phyloP scores from a whole-genome alignment of 2,113 vertebrate genomes.

The Ictidomys tridecemlineatus region DNA sequence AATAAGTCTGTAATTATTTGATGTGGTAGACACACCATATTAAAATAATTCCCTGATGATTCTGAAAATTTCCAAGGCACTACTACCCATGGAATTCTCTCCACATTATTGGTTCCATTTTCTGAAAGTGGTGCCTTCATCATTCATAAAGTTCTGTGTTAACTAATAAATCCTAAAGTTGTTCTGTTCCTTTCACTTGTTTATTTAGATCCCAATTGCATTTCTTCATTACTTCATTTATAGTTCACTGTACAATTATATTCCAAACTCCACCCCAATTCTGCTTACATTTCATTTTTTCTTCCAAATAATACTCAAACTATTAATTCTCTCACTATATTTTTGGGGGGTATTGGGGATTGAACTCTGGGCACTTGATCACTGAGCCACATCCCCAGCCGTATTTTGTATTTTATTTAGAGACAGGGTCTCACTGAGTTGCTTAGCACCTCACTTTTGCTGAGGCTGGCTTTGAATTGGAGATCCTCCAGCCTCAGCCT shows the following conservation, averaged over 20 bases:
- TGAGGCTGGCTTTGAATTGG: too few relatives aligned
- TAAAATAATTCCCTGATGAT: neutral
- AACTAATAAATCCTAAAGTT: neutral
- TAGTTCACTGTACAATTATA: neutral
- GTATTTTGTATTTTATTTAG: too few relatives aligned
- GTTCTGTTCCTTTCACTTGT: neutral
- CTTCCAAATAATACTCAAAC: neutral
- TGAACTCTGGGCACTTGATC: too few relatives aligned
- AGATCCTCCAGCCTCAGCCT: too few relatives aligned
- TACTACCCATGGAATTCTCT: neutral
- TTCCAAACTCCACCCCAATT: neutral
- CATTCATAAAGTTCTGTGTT: neutral
- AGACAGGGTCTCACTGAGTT: too few relatives aligned
- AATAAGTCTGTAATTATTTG: neutral
- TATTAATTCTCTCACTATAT: neutral
- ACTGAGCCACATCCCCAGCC: too few relatives aligned
- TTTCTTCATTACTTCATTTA: conserved; percentile 1
- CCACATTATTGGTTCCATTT: neutral
- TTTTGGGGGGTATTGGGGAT: too few relatives aligned
- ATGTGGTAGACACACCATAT: neutral
- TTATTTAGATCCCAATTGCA: neutral
- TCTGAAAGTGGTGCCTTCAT: neutral
- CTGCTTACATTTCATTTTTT: neutral
- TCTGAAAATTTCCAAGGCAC: neutral
- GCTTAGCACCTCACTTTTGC: too few relatives aligned